Conservation (phyloP, 1,140 invertebrate species). For the Capitella teleta region DNA sequence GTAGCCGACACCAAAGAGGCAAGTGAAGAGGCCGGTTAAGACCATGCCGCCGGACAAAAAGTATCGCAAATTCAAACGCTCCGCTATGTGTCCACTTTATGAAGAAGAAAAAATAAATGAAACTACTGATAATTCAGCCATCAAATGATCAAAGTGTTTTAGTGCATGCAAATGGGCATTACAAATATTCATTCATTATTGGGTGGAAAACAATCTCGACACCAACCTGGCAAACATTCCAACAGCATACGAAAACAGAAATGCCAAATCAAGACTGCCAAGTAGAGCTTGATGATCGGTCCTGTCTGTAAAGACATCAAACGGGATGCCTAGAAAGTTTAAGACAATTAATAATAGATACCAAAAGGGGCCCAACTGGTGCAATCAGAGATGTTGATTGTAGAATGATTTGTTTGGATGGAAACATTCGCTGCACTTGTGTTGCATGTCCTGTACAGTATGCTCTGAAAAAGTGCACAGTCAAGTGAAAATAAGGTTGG, state of each 20-base stretch:
- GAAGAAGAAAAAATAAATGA: neutral
- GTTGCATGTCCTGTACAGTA: too few species aligned
- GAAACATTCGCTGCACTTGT: too few species aligned
- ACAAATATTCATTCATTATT: too few species aligned
- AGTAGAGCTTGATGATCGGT: slow-evolving; percentile 58
- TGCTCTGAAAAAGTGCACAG: too few species aligned
- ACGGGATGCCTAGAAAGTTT: too few species aligned
- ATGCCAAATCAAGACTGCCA: slow-evolving; percentile 79
- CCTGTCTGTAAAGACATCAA: slow-evolving; percentile 65
- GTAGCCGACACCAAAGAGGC: slow-evolving; percentile 78
- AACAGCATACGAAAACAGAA: slow-evolving; percentile 81
- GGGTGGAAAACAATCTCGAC: too few species aligned
- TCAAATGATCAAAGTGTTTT: neutral
- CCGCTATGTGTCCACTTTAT: slow-evolving; percentile 73
- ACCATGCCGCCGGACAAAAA: slow-evolving; percentile 86
- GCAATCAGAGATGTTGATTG: too few species aligned
- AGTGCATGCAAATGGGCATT: neutral
- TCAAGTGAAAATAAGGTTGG: too few species aligned
- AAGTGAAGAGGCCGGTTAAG: slow-evolving; percentile 72
- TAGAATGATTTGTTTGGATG: too few species aligned
- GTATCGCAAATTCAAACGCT: slow-evolving; percentile 78
- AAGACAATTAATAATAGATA: too few species aligned
- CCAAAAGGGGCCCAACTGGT: too few species aligned
- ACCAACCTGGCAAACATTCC: slow-evolving; percentile 77
- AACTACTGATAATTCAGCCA: neutral